These are phyloP conservation scores for Pachydiplax longipennis DNA, from an alignment of 2,888 invertebrate species.

Conservation along the genomic window DNA sequence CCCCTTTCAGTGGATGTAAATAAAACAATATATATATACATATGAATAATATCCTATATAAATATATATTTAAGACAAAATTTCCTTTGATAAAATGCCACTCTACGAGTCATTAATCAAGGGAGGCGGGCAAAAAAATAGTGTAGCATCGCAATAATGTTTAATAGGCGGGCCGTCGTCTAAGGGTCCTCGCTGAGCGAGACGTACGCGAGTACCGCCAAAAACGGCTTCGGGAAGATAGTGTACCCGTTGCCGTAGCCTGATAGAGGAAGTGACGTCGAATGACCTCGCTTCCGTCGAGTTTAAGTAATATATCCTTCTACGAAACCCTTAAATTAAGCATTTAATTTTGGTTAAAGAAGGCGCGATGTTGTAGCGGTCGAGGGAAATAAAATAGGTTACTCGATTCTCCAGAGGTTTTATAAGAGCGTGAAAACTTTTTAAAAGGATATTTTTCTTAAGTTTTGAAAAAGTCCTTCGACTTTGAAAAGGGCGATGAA, in stretches of 20 bases:
- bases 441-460: not conserved
- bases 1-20: not conserved
- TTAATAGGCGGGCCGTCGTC: not conserved
- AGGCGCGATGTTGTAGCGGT: not conserved
- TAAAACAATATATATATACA: constrained; percentile 23
- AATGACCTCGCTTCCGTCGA: constrained; percentile 9
- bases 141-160: constrained; percentile 44
- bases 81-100: constrained; percentile 19
- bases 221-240: not conserved
- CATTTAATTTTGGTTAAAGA: not conserved
- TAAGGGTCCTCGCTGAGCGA: not conserved
- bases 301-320: not conserved
- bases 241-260: not conserved
- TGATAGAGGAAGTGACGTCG: constrained; percentile 27
- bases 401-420: not conserved
- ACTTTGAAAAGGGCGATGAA: not conserved
- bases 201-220: not conserved
- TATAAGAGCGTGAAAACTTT: not conserved
- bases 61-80: constrained; percentile 21
- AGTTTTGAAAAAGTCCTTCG: not conserved
- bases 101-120: constrained; percentile 4
- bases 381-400: not conserved
- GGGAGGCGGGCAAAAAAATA: constrained; percentile 37
- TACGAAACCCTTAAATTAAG: not conserved
- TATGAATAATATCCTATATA: not conserved